These are phyloP conservation scores for Borostomias antarcticus DNA, from an alignment of 2,797 vertebrate species.

Conservation along the genomic window DNA sequence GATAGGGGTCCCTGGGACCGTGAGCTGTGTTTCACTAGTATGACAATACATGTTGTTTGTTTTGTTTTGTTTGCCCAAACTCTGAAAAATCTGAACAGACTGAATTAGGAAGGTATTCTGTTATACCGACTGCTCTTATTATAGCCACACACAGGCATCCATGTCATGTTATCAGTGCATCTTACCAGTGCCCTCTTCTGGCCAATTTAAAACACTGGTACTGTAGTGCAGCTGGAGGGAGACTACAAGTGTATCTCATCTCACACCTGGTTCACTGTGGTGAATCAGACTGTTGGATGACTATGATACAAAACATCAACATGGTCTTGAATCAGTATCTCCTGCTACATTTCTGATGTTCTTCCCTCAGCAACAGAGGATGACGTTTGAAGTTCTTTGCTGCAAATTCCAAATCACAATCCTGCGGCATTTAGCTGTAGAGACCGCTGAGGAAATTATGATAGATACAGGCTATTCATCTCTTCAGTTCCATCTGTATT, in stretches of 20 bases:
- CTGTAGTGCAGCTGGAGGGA: background rate
- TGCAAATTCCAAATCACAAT: too few relatives aligned
- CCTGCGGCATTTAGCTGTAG: background rate
- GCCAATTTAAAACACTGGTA: background rate
- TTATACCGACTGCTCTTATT: too few relatives aligned
- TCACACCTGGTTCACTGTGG: background rate
- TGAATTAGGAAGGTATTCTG: conserved; percentile 4
- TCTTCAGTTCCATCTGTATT: conserved; percentile 46
- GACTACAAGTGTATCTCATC: background rate
- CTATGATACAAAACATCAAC: too few relatives aligned
- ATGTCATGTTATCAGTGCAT: too few relatives aligned
- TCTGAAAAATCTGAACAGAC: background rate
- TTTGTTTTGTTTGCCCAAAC: too few relatives aligned
- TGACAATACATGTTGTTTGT: too few relatives aligned
- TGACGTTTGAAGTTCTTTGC: background rate
- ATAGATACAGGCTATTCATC: conserved; percentile 8
- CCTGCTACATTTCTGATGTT: too few relatives aligned
- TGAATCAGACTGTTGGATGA: background rate
- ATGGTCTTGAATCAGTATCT: background rate
- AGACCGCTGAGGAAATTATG: background rate
- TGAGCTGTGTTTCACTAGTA: too few relatives aligned
- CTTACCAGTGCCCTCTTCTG: conserved; percentile 69
- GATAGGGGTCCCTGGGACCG: too few relatives aligned
- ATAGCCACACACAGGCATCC: too few relatives aligned
- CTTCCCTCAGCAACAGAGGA: too few relatives aligned